These are phyloP conservation scores for Brienomyrus brachyistius DNA, from an alignment of 2,113 vertebrate species.

Conservation along the genomic window DNA sequence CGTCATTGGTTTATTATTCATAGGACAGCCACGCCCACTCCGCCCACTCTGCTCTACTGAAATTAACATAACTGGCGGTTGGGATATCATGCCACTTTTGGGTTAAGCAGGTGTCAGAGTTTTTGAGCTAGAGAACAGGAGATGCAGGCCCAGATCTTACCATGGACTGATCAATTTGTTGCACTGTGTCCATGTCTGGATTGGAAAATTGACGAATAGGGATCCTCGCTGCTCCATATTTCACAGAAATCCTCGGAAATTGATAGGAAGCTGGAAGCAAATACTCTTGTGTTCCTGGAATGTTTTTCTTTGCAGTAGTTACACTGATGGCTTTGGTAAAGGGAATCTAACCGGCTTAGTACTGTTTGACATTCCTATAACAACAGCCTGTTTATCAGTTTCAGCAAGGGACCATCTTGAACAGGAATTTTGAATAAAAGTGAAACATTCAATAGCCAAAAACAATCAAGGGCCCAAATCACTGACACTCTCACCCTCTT, in stretches of 20 bases:
- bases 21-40: neutral
- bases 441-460: neutral
- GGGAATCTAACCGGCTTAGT: neutral
- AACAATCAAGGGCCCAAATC: neutral
- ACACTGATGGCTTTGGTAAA: neutral
- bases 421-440: neutral
- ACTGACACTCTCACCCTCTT: neutral
- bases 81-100: neutral
- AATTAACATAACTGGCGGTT: neutral
- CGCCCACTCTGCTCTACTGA: neutral
- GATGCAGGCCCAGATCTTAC: neutral
- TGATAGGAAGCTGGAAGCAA: neutral
- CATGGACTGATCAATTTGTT: neutral
- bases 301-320: neutral
- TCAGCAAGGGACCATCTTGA: neutral
- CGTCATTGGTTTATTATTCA: neutral
- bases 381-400: neutral
- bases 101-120: neutral
- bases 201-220: neutral
- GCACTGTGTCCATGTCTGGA: neutral
- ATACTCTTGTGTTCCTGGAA: neutral
- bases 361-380: neutral
- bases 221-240: neutral
- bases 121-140: neutral
- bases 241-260: neutral